phyloP scores from a whole-genome alignment of 23 tunicate species.

The Trididemnum miniatum region DNA sequence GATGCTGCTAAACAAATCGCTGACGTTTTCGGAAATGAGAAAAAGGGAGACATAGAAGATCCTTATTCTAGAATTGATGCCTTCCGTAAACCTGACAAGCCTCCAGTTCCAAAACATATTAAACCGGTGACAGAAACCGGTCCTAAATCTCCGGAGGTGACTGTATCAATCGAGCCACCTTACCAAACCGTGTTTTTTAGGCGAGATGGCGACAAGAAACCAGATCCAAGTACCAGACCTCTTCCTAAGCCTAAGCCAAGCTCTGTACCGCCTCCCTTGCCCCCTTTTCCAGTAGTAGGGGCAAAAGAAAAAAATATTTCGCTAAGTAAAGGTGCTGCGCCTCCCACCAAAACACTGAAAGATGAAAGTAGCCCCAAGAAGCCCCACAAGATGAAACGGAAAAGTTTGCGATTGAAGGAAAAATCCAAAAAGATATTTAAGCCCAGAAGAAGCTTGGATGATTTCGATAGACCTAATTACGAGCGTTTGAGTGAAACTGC shows the following conservation, averaged over 20 bases:
- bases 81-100: background rate
- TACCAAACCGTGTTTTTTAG: background rate
- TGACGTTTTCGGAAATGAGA: constrained; percentile 9
- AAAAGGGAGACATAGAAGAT: background rate
- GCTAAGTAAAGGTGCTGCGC: background rate
- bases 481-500: too few species aligned
- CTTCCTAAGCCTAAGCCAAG: background rate
- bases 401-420: constrained; percentile 37
- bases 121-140: background rate
- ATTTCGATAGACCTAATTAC: too few species aligned
- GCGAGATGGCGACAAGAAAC: background rate
- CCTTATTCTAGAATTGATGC: background rate
- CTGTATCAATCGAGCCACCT: background rate
- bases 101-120: background rate
- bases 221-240: background rate
- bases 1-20: constrained; percentile 7
- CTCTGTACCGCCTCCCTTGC: background rate
- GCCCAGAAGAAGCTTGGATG: background rate
- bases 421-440: constrained; percentile 31
- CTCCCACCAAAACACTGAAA: background rate
- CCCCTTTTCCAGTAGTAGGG: background rate
- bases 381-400: constrained; percentile 17
- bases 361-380: background rate
- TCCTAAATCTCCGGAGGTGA: background rate
- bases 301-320: background rate